Evolutionary conservation across 1,140 invertebrate species (phyloP).

Genomic region (Neelides sp.): DNA sequence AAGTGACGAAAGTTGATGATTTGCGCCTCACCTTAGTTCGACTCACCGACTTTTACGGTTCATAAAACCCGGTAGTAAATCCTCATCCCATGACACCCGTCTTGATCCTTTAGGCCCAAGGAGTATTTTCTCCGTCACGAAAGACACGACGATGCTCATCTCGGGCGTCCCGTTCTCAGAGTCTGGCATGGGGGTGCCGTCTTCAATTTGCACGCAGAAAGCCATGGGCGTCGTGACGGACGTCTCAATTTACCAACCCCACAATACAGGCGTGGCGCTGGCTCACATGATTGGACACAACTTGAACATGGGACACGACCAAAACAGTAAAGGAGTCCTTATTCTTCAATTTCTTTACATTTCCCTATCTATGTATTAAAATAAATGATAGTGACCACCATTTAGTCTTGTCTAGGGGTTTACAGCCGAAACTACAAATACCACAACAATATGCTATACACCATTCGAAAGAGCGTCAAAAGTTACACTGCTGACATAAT

Average conservation of each 20-base stretch:
- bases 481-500: too few relatives aligned
- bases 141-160: conserved; percentile 80
- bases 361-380: too few relatives aligned
- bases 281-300: conserved; percentile 96
- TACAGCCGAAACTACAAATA: too few relatives aligned
- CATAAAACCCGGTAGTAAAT: too few relatives aligned
- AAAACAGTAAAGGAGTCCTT: conserved; percentile 67
- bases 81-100: too few relatives aligned
- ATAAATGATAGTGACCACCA: too few relatives aligned
- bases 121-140: conserved; percentile 64
- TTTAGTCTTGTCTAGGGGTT: too few relatives aligned
- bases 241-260: conserved; percentile 77
- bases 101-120: conserved; percentile 38
- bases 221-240: conserved; percentile 59
- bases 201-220: conserved; percentile 77
- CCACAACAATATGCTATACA: too few relatives aligned
- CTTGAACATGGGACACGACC: conserved; percentile 87
- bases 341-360: too few relatives aligned
- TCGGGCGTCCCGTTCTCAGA: conserved; percentile 48
- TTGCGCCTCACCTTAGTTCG: conserved; percentile 70
- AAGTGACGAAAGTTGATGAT: conserved; percentile 64
- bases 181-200: conserved; percentile 80
- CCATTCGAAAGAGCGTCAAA: too few relatives aligned
- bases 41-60: conserved; percentile 71
- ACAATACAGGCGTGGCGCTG: conserved; percentile 81